A percentile compares a stretch with the other conserved stretches of the same genome.
These are phyloP conservation scores for Hedya salicella DNA, from an alignment of 2,888 invertebrate species.

Conservation along the genomic window DNA sequence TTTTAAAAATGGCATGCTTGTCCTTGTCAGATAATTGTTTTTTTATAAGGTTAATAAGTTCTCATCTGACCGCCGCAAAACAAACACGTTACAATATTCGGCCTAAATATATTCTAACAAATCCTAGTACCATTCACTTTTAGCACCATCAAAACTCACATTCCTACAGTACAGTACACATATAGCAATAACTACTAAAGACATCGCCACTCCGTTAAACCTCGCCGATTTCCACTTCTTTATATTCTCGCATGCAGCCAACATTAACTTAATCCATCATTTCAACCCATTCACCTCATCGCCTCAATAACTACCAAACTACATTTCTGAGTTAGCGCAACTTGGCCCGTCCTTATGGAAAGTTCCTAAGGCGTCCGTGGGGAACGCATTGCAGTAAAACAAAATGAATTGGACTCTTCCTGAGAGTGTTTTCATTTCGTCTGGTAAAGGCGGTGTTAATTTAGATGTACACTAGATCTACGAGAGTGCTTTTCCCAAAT, in stretches of 20 bases:
- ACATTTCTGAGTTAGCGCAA: slow-evolving; percentile 42
- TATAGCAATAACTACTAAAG: too few relatives aligned
- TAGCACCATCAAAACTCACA: too few relatives aligned
- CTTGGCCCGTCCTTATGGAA: slow-evolving; percentile 59
- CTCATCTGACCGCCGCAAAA: too few relatives aligned
- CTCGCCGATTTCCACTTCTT: background rate
- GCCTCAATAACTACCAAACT: slow-evolving; percentile 35
- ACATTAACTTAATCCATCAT: slow-evolving; percentile 26
- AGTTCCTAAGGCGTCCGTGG: slow-evolving; percentile 56
- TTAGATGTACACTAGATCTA: slow-evolving; percentile 24
- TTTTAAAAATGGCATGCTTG: too few relatives aligned
- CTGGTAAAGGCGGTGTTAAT: slow-evolving; percentile 49
- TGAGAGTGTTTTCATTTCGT: slow-evolving; percentile 49
- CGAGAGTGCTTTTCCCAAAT: background rate
- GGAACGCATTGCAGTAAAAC: slow-evolving; percentile 55
- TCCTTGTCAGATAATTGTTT: too few relatives aligned
- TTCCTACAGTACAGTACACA: too few relatives aligned
- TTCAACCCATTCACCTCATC: slow-evolving; percentile 41
- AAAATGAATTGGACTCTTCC: slow-evolving; percentile 52
- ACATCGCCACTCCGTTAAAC: too few relatives aligned
- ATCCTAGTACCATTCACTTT: too few relatives aligned
- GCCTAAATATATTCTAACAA: too few relatives aligned
- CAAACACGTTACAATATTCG: too few relatives aligned
- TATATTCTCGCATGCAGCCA: slow-evolving; percentile 4
- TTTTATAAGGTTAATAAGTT: too few relatives aligned